Conservation (phyloP, 2,888 invertebrate species). For the Trypoxylon attenuatum region DNA sequence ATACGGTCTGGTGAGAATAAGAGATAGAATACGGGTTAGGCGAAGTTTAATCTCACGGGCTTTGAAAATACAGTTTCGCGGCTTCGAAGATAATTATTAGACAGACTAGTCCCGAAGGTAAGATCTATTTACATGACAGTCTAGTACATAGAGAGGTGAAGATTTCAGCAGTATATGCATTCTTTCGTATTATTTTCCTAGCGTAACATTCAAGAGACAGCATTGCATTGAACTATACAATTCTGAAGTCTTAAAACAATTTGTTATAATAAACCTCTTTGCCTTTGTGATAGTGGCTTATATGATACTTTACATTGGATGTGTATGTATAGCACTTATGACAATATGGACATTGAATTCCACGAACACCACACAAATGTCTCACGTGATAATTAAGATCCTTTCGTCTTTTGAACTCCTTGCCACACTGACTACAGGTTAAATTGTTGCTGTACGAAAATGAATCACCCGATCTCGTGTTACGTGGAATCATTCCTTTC, state of each 20-base stretch:
- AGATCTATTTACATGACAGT: too few relatives aligned
- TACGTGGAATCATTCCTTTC: conserved; percentile 11
- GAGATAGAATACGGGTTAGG: too few relatives aligned
- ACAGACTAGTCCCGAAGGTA: too few relatives aligned
- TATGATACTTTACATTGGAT: conserved; percentile 53
- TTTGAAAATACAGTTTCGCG: too few relatives aligned
- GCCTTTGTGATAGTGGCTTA: conserved; percentile 51
- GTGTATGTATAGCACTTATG: conserved; percentile 52
- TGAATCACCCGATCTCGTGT: neutral
- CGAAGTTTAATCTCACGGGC: too few relatives aligned
- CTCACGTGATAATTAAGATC: conserved; percentile 59
- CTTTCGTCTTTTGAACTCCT: conserved; percentile 60
- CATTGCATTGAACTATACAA: too few relatives aligned
- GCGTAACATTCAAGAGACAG: too few relatives aligned
- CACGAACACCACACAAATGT: conserved; percentile 69
- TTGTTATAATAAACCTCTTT: conserved; percentile 45
- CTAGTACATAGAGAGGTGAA: too few relatives aligned
- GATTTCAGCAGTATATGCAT: too few relatives aligned
- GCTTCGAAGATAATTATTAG: too few relatives aligned
- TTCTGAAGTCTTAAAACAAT: conserved; percentile 22
- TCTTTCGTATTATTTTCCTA: too few relatives aligned
- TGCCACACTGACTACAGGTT: conserved; percentile 66
- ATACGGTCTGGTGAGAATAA: neutral
- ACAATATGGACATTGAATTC: conserved; percentile 72
- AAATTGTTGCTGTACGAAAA: conserved; percentile 14